phyloP scores from a whole-genome alignment of 2,797 vertebrate species.

The Coracias cyanogaster region DNA sequence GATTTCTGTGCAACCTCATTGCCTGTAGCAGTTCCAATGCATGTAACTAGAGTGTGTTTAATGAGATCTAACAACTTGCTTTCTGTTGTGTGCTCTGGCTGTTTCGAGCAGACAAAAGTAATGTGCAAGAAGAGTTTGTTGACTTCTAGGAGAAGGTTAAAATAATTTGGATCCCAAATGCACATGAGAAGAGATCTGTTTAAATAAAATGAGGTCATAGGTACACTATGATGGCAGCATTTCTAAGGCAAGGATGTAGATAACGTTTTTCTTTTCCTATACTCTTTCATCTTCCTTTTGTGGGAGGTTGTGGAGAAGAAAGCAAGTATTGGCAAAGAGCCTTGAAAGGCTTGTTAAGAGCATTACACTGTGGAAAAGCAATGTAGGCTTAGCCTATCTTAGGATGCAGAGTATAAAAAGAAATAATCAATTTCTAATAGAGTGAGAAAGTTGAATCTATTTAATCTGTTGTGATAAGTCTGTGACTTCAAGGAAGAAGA shows the following conservation, averaged over 20 bases:
- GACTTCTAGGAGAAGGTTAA: background rate
- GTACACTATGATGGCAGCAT: background rate
- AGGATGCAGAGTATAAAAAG: background rate
- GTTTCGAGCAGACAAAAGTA: background rate
- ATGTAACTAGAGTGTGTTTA: background rate
- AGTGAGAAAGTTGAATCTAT: background rate
- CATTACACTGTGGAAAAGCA: background rate
- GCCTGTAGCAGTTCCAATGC: background rate
- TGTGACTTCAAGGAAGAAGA: background rate
- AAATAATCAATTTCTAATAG: background rate
- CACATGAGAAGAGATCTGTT: background rate
- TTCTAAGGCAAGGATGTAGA: background rate
- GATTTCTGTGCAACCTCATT: background rate
- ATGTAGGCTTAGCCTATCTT: background rate
- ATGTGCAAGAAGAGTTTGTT: background rate
- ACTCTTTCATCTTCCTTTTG: background rate
- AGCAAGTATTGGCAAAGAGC: background rate
- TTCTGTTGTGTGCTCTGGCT: background rate
- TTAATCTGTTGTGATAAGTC: background rate
- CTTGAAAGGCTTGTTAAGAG: background rate
- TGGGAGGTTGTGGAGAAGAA: background rate
- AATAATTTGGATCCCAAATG: background rate
- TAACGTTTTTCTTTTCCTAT: background rate
- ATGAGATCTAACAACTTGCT: background rate
- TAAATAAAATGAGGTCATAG: background rate